Percentiles rank a stretch among this genome's conserved stretches.
Conservation (phyloP, 2,888 invertebrate genomes). For the Pachycephus smyrnensis region DNA sequence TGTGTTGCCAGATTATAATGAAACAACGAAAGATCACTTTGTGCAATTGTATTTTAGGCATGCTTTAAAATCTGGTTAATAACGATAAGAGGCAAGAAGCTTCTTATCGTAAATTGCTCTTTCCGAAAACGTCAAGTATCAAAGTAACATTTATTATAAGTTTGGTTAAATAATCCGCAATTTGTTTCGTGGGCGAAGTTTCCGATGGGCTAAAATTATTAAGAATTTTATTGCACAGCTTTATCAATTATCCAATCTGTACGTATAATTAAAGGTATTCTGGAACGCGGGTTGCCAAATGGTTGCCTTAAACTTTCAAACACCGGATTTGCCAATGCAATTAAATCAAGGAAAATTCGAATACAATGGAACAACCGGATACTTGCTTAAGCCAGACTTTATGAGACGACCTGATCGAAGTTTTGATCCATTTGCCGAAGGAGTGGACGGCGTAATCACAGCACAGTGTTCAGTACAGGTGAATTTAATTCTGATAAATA, state of each 20-base stretch:
- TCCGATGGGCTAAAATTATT: neutral
- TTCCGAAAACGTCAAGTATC: neutral
- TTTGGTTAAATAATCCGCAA: neutral
- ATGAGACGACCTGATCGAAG: conserved; percentile 77
- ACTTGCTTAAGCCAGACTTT: conserved; percentile 79
- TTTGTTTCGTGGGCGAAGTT: neutral
- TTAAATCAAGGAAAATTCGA: conserved; percentile 82
- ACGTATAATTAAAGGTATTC: conserved; percentile 70
- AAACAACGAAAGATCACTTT: neutral
- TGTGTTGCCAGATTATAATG: neutral
- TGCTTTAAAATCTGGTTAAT: neutral
- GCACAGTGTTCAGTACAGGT: conserved; percentile 77
- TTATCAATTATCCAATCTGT: conserved; percentile 5
- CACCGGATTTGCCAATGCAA: conserved; percentile 78
- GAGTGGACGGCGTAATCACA: conserved; percentile 81
- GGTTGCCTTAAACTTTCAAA: conserved; percentile 82
- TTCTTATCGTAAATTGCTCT: neutral
- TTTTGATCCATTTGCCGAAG: conserved; percentile 80
- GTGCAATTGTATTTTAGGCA: neutral
- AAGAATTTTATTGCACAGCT: neutral
- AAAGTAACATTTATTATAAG: neutral
- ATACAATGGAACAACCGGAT: conserved; percentile 78
- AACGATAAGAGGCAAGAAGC: neutral
- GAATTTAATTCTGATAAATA: conserved; percentile 23
- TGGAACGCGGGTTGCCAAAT: conserved; percentile 81